A percentile compares a stretch with the other conserved stretches of the same genome.
These are phyloP conservation scores for Pharmacophagus antenor DNA, from an alignment of 2,888 invertebrate species.

Conservation along the genomic window DNA sequence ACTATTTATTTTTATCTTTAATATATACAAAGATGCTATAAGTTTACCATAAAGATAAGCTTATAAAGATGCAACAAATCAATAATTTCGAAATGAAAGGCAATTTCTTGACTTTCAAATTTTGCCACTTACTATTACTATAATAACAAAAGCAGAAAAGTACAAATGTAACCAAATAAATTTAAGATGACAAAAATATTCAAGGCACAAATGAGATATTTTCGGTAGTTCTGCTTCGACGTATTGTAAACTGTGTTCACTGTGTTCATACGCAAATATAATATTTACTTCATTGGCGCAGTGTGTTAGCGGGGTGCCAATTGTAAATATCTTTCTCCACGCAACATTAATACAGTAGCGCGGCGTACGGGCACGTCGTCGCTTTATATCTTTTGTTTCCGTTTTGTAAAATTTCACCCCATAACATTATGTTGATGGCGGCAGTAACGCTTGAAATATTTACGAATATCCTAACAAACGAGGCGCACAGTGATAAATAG, in stretches of 20 bases:
- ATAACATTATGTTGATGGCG: conserved; percentile 79
- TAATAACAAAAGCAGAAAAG: no score
- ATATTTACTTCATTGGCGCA: conserved; percentile 34
- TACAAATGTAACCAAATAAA: no score
- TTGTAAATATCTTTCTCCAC: conserved; percentile 51
- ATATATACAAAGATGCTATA: no score
- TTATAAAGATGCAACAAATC: no score
- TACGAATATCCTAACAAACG: conserved; percentile 78
- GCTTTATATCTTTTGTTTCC: conserved; percentile 76
- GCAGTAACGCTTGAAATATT: conserved; percentile 80
- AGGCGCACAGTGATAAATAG: conserved; percentile 70
- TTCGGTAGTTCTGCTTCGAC: background rate
- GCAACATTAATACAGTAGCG: conserved; percentile 62
- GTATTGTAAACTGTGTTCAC: background rate
- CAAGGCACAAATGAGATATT: no score
- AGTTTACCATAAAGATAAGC: no score
- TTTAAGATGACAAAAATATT: no score
- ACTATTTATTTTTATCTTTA: no score
- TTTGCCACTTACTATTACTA: no score
- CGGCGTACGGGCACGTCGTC: conserved; percentile 56
- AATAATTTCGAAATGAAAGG: no score
- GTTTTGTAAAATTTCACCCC: conserved; percentile 77
- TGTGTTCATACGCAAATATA: conserved; percentile 5
- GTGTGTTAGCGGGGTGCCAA: conserved; percentile 39
- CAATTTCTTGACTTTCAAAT: no score